Conservation (phyloP, 92 coral and sea anemone genomes). For the Nematostella vectensis region DNA sequence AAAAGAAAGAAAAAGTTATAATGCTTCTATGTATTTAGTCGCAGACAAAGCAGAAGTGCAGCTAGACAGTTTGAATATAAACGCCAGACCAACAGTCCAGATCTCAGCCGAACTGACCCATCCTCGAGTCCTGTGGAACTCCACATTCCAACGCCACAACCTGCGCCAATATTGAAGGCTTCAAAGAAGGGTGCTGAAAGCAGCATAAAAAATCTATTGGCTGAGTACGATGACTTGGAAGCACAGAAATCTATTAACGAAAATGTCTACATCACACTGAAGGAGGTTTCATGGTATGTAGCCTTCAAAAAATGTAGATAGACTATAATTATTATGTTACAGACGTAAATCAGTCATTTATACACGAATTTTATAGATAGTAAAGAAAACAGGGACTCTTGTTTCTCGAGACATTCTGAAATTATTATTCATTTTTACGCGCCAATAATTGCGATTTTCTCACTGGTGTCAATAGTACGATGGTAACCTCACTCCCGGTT, state of each 20-base stretch:
- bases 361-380: too few species aligned
- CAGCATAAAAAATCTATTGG: constrained; percentile 19
- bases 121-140: constrained; percentile 1
- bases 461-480: too few species aligned
- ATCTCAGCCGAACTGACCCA: constrained; percentile 4
- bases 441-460: too few species aligned
- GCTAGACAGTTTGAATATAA: constrained; percentile 17
- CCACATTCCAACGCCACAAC: background rate
- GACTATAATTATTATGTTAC: too few species aligned
- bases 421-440: too few species aligned
- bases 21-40: constrained; percentile 8
- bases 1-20: too few species aligned
- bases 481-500: too few species aligned
- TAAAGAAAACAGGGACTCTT: too few species aligned
- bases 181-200: constrained; percentile 3
- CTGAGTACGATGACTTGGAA: constrained; percentile 20
- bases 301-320: too few species aligned
- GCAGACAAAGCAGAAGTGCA: constrained; percentile 18
- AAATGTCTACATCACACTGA: constrained; percentile 11
- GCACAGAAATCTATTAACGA: background rate
- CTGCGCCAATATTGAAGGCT: background rate
- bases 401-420: too few species aligned
- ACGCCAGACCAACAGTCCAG: constrained; percentile 14
- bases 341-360: too few species aligned
- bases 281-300: constrained; percentile 27